phyloP scores from a whole-genome alignment of 2,888 invertebrate genomes.

The Lithophane semibrunnea region DNA sequence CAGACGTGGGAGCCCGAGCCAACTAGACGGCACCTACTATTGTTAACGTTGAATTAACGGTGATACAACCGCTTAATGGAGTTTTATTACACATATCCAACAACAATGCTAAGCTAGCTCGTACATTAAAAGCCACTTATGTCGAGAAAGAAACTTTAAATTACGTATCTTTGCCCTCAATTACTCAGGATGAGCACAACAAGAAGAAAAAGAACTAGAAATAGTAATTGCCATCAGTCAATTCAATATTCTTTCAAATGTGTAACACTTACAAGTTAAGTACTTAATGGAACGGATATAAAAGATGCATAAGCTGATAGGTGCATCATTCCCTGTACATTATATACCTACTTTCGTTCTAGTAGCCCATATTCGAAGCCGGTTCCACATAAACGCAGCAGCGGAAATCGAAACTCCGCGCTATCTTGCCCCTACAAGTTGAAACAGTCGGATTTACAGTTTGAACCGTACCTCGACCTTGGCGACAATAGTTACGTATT shows the following conservation, averaged over 20 bases:
- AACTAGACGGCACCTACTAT: constrained; percentile 61
- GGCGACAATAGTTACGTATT: constrained; percentile 48
- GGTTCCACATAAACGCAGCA: constrained; percentile 57
- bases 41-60: constrained; percentile 61
- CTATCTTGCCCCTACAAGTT: constrained; percentile 55
- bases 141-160: constrained; percentile 33
- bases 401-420: constrained; percentile 63
- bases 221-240: not conserved
- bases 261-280: not conserved
- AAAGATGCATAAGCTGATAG: constrained; percentile 28
- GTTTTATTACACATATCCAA: constrained; percentile 54
- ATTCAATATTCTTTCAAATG: constrained; percentile 24
- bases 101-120: constrained; percentile 35
- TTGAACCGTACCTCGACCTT: constrained; percentile 54
- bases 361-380: constrained; percentile 62
- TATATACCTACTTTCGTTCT: constrained; percentile 42
- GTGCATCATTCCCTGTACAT: constrained; percentile 37
- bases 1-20: constrained; percentile 66
- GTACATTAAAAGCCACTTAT: constrained; percentile 52
- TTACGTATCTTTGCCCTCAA: constrained; percentile 18
- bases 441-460: constrained; percentile 60
- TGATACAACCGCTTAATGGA: constrained; percentile 50
- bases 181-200: constrained; percentile 19
- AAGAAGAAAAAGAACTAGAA: constrained; percentile 7
- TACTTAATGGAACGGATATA: constrained; percentile 27